Percentiles rank a stretch among this genome's conserved stretches.
phyloP scores from a whole-genome alignment of 1,140 invertebrate species.

The Trichomalopsis sarcophagae region DNA sequence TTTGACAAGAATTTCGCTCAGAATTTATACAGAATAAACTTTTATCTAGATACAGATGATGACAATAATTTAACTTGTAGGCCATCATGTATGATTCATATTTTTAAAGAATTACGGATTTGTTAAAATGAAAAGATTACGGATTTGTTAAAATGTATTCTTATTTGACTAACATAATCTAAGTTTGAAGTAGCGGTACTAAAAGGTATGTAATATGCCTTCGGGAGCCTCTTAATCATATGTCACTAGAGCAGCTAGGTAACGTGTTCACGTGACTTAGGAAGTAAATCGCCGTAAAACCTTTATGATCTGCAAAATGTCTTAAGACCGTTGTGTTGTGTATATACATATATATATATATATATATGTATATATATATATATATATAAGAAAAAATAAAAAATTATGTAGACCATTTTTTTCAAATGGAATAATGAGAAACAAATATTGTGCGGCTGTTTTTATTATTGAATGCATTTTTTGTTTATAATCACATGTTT shows the following conservation, averaged over 20 bases:
- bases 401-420: conserved; percentile 62
- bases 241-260: conserved; percentile 10
- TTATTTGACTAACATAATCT: conserved; percentile 19
- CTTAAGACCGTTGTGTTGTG: conserved; percentile 61
- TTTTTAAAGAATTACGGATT: conserved; percentile 4
- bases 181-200: conserved; percentile 33
- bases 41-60: background rate
- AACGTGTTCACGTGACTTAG: conserved; percentile 36
- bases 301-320: conserved; percentile 41
- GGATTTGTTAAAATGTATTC: conserved; percentile 19
- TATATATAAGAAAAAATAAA: conserved; percentile 48
- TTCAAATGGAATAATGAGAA: conserved; percentile 53
- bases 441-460: conserved; percentile 37
- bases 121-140: conserved; percentile 19
- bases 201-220: conserved; percentile 28
- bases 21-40: background rate
- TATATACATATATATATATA: conserved; percentile 62
- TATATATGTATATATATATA: conserved; percentile 64
- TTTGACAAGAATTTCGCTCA: background rate
- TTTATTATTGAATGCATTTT: conserved; percentile 50
- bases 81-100: background rate
- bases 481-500: conserved; percentile 39
- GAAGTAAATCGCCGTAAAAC: conserved; percentile 4
- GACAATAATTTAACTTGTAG: conserved; percentile 5
- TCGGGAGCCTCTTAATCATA: conserved; percentile 24